Evolutionary conservation across 37 sponge, comb jelly and placozoan species (phyloP), one percentile per base, ranked within the genome.

Genomic region (Oopsacas minuta): DNA sequence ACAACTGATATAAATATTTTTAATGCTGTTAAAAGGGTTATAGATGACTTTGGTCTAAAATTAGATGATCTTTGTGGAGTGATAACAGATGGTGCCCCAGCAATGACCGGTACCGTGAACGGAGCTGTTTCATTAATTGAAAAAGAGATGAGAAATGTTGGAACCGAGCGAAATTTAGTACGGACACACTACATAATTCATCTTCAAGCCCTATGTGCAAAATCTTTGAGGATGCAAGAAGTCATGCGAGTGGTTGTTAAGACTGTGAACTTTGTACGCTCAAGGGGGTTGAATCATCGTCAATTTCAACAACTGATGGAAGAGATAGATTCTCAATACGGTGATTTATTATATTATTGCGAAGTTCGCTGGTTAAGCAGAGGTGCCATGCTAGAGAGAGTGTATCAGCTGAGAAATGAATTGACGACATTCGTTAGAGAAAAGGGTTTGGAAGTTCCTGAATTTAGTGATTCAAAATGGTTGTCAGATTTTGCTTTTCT

Each of bases 291-390:
- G 28, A 25, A 61, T 61, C 75, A 61, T 61, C 75, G 75, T 61
- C 75, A 61, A 12, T 61, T 61, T 12, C 75, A 61, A 61, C 75
- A 61, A 25, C 20, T 61, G 75, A 25, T 61, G 30, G 75, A 61
- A 61, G 75, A 61, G 22, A 61, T 61, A 34, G 75, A 61, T 61
- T 5, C 20, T n/a, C 75, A 61, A 12, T 61, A 61, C 28, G 75
- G 75, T n/a, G 75, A 61, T 61, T 61, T 61, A n/a, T 61, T 61
- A 61, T 61, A 61, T 61, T 61, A 61, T 61, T 61, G 75, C 22
- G 75, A 61, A 61, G 75, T 61, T 10, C 75, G 75, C 22, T 61
- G 75, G 75, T 61, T 61, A 12, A 61, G 75, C 30, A 61, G 75
- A 12, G 75, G 75, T 61, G 75, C 75, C 20, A 61, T 61, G 75